Conservation (phyloP, 2,113 vertebrate species). For the Antennarius striatus region DNA sequence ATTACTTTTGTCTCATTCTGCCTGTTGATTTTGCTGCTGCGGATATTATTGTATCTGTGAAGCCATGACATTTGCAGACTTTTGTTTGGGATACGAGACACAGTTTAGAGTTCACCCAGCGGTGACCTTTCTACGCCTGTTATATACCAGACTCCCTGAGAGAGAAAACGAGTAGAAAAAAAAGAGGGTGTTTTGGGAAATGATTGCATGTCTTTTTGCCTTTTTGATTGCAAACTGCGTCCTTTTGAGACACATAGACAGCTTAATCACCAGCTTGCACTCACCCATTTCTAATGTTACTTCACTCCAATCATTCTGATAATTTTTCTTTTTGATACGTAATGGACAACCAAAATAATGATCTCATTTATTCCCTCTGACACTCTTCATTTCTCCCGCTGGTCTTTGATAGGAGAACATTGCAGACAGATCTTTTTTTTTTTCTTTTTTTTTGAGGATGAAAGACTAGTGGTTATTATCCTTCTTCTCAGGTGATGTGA, state of each 20-base stretch:
- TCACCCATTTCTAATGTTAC: slow-evolving; percentile 7
- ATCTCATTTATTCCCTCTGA: slow-evolving; percentile 45
- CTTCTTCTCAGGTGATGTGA: slow-evolving; percentile 73
- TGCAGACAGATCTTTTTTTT: slow-evolving; percentile 27
- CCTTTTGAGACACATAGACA: slow-evolving; percentile 17
- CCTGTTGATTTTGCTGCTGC: slow-evolving; percentile 36
- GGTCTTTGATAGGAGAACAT: slow-evolving; percentile 26
- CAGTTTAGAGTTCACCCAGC: slow-evolving; percentile 53
- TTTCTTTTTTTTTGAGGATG: slow-evolving; percentile 7
- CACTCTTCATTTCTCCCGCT: slow-evolving; percentile 18
- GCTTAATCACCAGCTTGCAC: slow-evolving; percentile 18
- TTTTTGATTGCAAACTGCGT: slow-evolving; percentile 44
- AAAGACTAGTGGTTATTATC: slow-evolving; percentile 67
- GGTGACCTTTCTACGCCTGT: slow-evolving; percentile 65
- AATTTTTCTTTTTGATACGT: slow-evolving; percentile 19
- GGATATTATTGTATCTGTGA: slow-evolving; percentile 30
- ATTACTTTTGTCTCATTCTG: slow-evolving; percentile 27
- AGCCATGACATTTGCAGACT: slow-evolving; percentile 63
- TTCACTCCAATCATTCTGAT: slow-evolving; percentile 13
- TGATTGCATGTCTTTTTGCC: slow-evolving; percentile 36
- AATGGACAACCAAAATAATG: slow-evolving; percentile 18
- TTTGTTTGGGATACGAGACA: slow-evolving; percentile 40
- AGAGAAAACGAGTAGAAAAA: slow-evolving; percentile 26
- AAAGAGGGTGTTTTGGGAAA: slow-evolving; percentile 37
- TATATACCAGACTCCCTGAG: slow-evolving; percentile 35